A percentile compares a stretch with the other conserved stretches of the same genome.
These are phyloP conservation scores for Orchesella cincta DNA, from an alignment of 1,140 invertebrate species.

Conservation along the genomic window DNA sequence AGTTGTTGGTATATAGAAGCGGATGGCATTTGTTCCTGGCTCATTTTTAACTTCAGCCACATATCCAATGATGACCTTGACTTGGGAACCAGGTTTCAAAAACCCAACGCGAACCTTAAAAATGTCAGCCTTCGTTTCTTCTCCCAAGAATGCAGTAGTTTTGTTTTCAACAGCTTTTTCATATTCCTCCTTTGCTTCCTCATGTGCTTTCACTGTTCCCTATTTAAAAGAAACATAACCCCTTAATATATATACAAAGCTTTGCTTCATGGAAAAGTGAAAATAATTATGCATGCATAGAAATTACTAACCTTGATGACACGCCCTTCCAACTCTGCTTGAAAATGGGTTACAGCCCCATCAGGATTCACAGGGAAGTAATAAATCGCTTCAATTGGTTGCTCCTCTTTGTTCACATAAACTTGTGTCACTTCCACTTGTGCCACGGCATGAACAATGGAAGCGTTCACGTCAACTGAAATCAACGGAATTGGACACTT, in stretches of 20 bases:
- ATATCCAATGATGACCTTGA: constrained; percentile 54
- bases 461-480: constrained; percentile 37
- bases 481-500: constrained; percentile 38
- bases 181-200: constrained; percentile 57
- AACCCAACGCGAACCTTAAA: constrained; percentile 57
- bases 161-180: constrained; percentile 57
- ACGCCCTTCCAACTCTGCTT: constrained; percentile 45
- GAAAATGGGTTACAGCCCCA: constrained; percentile 46
- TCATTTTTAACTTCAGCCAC: constrained; percentile 32
- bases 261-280: constrained; percentile 50
- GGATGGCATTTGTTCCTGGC: not conserved
- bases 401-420: constrained; percentile 46
- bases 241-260: constrained; percentile 40
- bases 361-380: constrained; percentile 46
- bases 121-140: constrained; percentile 57
- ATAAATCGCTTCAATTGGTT: constrained; percentile 47
- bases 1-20: constrained; percentile 38
- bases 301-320: constrained; percentile 41
- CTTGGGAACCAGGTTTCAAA: constrained; percentile 50
- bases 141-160: constrained; percentile 60
- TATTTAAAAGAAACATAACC: not conserved
- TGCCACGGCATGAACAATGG: constrained; percentile 35
- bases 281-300: too few species aligned
- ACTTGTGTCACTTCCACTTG: constrained; percentile 32
- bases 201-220: constrained; percentile 59